These are phyloP conservation scores for Microcebus griseorufus DNA, from an alignment of 2,113 vertebrate species.

Conservation along the genomic window DNA sequence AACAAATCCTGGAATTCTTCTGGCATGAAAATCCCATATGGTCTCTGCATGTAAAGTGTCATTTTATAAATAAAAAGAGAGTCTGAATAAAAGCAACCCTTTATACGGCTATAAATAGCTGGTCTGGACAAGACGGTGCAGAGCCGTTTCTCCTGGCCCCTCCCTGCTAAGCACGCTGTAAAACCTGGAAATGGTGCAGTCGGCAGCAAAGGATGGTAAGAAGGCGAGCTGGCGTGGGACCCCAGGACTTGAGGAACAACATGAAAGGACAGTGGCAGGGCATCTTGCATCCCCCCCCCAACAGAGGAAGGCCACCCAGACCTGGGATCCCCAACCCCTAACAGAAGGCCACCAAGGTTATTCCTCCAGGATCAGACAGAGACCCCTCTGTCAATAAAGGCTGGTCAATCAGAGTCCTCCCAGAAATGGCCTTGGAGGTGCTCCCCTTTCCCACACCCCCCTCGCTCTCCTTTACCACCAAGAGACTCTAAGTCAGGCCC, in stretches of 20 bases:
- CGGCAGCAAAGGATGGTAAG: not conserved
- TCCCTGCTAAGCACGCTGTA: not conserved
- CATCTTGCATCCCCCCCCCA: not conserved
- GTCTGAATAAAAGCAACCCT: not conserved
- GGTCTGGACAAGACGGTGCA: not conserved
- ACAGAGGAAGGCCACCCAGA: not conserved
- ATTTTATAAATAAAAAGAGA: constrained; percentile 36
- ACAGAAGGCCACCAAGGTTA: not conserved
- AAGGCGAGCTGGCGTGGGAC: not conserved
- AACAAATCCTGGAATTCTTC: not conserved
- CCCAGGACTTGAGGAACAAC: not conserved
- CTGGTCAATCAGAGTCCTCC: not conserved
- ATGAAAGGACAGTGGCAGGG: not conserved
- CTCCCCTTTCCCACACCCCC: fast-evolving
- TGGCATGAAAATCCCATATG: constrained; percentile 10
- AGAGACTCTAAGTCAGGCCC: not conserved
- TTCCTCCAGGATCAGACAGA: not conserved
- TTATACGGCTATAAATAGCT: not conserved
- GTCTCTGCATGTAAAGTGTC: not conserved
- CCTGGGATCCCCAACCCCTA: not conserved
- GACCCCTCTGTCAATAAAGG: not conserved
- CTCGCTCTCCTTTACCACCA: not conserved
- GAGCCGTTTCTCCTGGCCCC: not conserved
- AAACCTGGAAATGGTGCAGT: not conserved
- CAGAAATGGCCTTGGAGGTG: not conserved